Evolutionary conservation across 2,797 vertebrate genomes (phyloP), one percentile per base, ranked within the genome.

Genomic region (Mastacembelus armatus): DNA sequence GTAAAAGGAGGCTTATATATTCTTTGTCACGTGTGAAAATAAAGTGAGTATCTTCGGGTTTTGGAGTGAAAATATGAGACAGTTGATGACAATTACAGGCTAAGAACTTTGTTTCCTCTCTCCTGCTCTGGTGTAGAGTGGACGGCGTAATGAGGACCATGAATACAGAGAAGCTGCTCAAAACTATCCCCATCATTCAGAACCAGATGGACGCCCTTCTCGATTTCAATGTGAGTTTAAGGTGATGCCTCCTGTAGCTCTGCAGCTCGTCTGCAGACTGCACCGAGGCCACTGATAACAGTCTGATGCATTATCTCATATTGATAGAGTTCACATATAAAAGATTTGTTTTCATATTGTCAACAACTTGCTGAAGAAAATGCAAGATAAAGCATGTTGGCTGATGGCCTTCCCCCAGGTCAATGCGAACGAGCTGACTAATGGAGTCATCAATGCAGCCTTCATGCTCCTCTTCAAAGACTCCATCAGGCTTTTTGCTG

Each of bases 391-490:
- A 80, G 85, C 71, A 66, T 70, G 35, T 27, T 26, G 19, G 27
- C 39, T 67, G 58, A 76, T 73, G 81, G 68, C 51, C 84, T 77
- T 83, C 48, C 85, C 68, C 61, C 85, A 99, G 98, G 98, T 99
- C 91, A 99, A 98, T 94, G 98, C 97, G 93, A 99, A 99, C 69
- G 98, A 99, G 91, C 95, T 99, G 86, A 98, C 97, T 88, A 99
- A 99, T 85, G 98, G 98, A 80, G 97, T 99, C 86, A 99, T 99
- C 93, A 99, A 99, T 83, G 97, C 97, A 91, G 97, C 97, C 86
- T 99, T 99, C 93, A 99, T 99, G 98, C 96, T 99, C 32, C 96
- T 99, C 83, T 99, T 99, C 94, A 99, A 99, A 96, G 98, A 99
- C 91, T 97, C 98, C 86, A 99, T 99, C 92, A 94, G 98, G 91